These are phyloP conservation scores for Semotilus atromaculatus DNA, from an alignment of 2,797 vertebrate species.

Conservation along the genomic window DNA sequence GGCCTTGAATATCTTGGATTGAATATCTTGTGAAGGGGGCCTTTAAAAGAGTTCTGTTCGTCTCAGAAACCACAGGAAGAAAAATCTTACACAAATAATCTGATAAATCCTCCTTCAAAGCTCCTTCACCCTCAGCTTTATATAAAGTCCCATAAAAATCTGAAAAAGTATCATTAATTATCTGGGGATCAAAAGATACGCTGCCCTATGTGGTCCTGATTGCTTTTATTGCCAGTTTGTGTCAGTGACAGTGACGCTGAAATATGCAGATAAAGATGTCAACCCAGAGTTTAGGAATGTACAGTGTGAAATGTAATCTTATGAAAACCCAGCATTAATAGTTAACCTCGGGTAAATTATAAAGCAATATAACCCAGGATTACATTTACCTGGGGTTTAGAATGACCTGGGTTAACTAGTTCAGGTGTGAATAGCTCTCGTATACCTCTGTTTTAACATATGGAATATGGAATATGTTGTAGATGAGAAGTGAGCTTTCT, in stretches of 20 bases:
- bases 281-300: no score
- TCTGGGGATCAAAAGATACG: background rate
- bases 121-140: background rate
- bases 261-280: no score
- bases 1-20: no score
- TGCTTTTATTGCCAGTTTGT: background rate
- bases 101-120: background rate
- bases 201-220: background rate
- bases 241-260: no score
- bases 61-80: conserved; percentile 1
- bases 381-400: background rate
- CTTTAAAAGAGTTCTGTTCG: background rate
- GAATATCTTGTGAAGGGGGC: conserved; percentile 4
- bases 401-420: background rate
- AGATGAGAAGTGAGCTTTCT: background rate
- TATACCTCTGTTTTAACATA: no score
- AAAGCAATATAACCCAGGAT: background rate
- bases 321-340: no score
- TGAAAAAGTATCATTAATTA: background rate
- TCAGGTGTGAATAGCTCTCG: background rate
- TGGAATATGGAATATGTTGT: background rate
- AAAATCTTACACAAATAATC: background rate
- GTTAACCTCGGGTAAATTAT: background rate
- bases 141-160: conserved; percentile 14
- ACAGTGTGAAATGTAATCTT: no score